Base-by-base conservation (phyloP, 2,113 vertebrate species). In the Oostethus manadensis region DNA sequence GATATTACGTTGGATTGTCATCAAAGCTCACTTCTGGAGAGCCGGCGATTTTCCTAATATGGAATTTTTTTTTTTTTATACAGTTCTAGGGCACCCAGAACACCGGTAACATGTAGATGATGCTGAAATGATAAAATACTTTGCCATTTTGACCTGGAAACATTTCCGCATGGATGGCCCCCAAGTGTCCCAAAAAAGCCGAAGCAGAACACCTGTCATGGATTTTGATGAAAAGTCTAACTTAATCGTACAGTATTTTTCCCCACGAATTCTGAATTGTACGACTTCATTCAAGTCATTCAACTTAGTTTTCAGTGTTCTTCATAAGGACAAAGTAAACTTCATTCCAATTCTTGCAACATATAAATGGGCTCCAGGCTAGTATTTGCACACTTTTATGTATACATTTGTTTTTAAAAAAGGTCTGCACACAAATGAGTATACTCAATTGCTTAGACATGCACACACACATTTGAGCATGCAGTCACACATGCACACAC, bases 261-360 rank as follows among this genome's bases (percentile, higher is more conserved):
- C 16, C 45, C 17, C 7, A 3, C 15, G 16, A 8, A 26, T 51
- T 26, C 26, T 17, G 4, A 50, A 26, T 15, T 26, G 50, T 10
- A 29, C 33, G 20, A 55, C 33, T 33, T 15, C 33, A 14, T 33
- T 15, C 33, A 14, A 29, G 20, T 6, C 33, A 55, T 40, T 21
- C 18, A 20, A 21, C 16, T n/a, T 23, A 23, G 21, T 6, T 15
- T 49, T 10, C 18, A 20, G 10, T 49, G 8, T 26, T 33, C 64
- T 82, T 80, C 76, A 82, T 81, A 74, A 77, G 82, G 86, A 87
- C 88, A 87, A 83, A 84, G 79, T 76, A 67, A 87, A 86, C 84
- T 87, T 85, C 86, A 76, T 85, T 84, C 80, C 83, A 72, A 79
- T 70, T 26, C 50, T 51, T n/a, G 33, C 53, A 68, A 61, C 56